Conservation (phyloP, 30 jellyfish, hydroid and myxozoan genomes). For the Aurelia aurita complex sp. Pacific region DNA sequence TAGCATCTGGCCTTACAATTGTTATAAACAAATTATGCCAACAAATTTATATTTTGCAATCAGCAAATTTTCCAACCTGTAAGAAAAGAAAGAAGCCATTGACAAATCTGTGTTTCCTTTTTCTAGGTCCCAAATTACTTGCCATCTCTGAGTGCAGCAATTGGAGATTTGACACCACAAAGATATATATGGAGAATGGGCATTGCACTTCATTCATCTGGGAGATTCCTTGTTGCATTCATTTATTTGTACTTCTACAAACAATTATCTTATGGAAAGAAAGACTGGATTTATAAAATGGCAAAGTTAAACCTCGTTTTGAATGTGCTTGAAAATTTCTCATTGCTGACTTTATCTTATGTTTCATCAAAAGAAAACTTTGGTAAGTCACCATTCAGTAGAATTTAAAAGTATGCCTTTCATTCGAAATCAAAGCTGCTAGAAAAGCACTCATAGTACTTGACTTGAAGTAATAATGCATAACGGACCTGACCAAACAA, state of each 20-base stretch:
- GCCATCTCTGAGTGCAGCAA: slow-evolving; percentile 92
- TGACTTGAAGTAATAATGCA: too few relatives aligned
- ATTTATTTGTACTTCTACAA: slow-evolving; percentile 57
- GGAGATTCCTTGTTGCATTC: slow-evolving; percentile 51
- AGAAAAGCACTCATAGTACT: too few relatives aligned
- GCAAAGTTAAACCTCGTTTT: slow-evolving; percentile 32
- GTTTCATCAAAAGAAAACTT: slow-evolving; percentile 81
- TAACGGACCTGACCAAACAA: too few relatives aligned
- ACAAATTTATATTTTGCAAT: too few relatives aligned
- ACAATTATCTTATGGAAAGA: slow-evolving; percentile 51
- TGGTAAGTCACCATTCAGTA: slow-evolving; percentile 42
- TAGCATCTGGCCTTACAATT: too few relatives aligned
- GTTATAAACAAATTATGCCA: too few relatives aligned
- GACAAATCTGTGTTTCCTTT: neutral
- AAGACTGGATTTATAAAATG: slow-evolving; percentile 18
- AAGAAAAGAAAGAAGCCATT: too few relatives aligned
- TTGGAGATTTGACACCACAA: slow-evolving; percentile 78
- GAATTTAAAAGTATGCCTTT: neutral
- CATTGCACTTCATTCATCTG: slow-evolving; percentile 77
- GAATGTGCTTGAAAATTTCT: slow-evolving; percentile 36
- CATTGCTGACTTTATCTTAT: slow-evolving; percentile 56
- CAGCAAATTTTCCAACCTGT: too few relatives aligned
- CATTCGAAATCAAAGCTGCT: neutral
- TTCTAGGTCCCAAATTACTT: slow-evolving; percentile 75
- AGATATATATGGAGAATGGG: slow-evolving; percentile 83